These are phyloP conservation scores for Penaeus indicus DNA, from an alignment of 1,140 invertebrate species.

Conservation along the genomic window DNA sequence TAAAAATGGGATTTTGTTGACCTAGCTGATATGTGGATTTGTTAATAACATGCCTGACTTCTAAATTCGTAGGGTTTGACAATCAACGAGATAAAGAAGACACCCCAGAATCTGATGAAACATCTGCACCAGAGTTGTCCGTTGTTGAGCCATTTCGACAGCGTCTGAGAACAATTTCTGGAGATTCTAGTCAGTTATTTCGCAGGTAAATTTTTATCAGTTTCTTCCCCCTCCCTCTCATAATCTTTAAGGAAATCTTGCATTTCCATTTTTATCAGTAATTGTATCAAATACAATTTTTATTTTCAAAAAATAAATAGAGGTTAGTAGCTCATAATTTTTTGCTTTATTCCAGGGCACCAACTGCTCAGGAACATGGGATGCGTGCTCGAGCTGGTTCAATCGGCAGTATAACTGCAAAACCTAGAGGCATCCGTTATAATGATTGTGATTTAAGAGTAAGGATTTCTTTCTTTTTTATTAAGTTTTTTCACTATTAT, in stretches of 20 bases:
- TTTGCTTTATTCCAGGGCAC: background rate
- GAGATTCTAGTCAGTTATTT: slow-evolving; percentile 66
- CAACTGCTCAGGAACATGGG: slow-evolving; percentile 18
- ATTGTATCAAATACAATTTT: background rate
- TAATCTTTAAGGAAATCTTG: slow-evolving; percentile 2
- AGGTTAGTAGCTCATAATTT: too few relatives aligned
- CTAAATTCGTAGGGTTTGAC: too few relatives aligned
- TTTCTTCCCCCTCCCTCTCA: background rate
- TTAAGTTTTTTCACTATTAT: background rate
- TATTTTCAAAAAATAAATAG: background rate
- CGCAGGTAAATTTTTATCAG: slow-evolving; percentile 50
- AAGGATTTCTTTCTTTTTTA: background rate
- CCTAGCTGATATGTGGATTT: too few relatives aligned
- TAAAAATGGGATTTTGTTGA: too few relatives aligned
- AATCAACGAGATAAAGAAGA: background rate
- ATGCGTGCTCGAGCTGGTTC: slow-evolving; percentile 58
- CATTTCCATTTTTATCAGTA: background rate
- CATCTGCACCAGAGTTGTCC: slow-evolving; percentile 17
- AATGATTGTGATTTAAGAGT: slow-evolving; percentile 63
- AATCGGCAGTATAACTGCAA: slow-evolving; percentile 55
- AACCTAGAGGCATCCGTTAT: slow-evolving; percentile 21
- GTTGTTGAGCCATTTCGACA: slow-evolving; percentile 50
- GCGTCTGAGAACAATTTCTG: slow-evolving; percentile 66
- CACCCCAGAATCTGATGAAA: slow-evolving; percentile 18
- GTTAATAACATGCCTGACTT: too few relatives aligned